A percentile compares a stretch with the other conserved stretches of the same genome.
Evolutionary conservation across 2,113 vertebrate species (phyloP).

Genomic region (Oriolus oriolus): DNA sequence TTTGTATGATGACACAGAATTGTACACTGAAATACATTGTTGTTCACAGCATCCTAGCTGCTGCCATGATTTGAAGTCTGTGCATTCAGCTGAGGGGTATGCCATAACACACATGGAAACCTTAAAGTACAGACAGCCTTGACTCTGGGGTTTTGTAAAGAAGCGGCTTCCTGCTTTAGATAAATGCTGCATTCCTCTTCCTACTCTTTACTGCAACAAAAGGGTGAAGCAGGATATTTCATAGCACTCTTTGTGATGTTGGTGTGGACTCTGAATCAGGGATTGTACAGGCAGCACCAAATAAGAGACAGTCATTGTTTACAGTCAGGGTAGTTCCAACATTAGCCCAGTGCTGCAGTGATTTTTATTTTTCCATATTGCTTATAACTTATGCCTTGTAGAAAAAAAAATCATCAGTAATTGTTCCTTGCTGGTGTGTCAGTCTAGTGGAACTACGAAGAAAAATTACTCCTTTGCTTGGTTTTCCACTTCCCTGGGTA

Average conservation of each 20-base stretch:
- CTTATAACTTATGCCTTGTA: background rate
- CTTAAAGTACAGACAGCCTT: background rate
- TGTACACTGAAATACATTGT: background rate
- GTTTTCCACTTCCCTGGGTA: slow-evolving; percentile 31
- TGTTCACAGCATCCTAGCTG: background rate
- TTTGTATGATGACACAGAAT: background rate
- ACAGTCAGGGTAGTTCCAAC: background rate
- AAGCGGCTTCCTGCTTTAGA: background rate
- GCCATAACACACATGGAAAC: background rate
- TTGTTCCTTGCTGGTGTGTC: background rate
- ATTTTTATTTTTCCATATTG: background rate
- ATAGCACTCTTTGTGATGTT: background rate
- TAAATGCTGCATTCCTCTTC: background rate
- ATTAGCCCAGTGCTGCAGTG: background rate
- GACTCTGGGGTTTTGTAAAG: background rate
- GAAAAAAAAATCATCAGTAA: background rate
- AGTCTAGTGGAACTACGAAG: slow-evolving; percentile 6
- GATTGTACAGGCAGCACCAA: background rate
- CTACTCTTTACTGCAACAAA: background rate
- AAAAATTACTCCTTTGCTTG: slow-evolving; percentile 39
- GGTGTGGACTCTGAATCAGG: background rate
- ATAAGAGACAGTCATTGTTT: background rate
- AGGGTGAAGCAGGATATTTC: background rate
- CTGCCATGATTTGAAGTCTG: background rate
- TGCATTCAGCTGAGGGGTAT: background rate